These are phyloP conservation scores for Meloidogyne hapla DNA, from an alignment of 1,140 invertebrate species.

Conservation along the genomic window DNA sequence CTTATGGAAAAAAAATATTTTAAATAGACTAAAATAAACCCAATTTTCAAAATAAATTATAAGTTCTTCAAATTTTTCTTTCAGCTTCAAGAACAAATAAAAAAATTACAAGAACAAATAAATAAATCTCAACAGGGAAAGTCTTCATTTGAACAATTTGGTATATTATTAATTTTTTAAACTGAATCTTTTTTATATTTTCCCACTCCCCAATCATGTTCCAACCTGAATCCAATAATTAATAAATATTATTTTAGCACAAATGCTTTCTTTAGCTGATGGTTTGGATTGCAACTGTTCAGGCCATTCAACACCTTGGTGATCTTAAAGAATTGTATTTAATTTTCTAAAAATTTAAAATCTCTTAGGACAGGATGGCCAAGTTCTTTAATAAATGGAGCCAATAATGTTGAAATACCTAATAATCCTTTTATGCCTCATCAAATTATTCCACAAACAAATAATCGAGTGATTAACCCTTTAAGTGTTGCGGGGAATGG, in stretches of 20 bases:
- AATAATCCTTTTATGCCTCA: not conserved
- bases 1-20: no score
- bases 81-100: slow-evolving; percentile 47
- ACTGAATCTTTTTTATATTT: slow-evolving; percentile 9
- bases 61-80: not conserved
- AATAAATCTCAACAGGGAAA: slow-evolving; percentile 46
- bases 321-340: not conserved
- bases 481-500: not conserved
- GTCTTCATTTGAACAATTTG: slow-evolving; percentile 47
- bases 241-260: no score
- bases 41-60: no score
- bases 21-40: no score
- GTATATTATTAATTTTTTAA: slow-evolving; percentile 20
- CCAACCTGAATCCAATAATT: no score
- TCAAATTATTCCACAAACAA: not conserved
- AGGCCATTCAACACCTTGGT: slow-evolving; percentile 38
- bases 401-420: not conserved
- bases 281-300: slow-evolving; percentile 51
- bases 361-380: not conserved
- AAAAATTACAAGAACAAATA: slow-evolving; percentile 46
- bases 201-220: slow-evolving; percentile 12
- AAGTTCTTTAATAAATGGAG: not conserved
- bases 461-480: slow-evolving; percentile 3
- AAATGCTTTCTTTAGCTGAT: slow-evolving; percentile 45
- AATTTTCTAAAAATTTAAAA: not conserved